Base-by-base conservation (phyloP, 2,888 invertebrate species). In the Tryphoninae sp. region DNA sequence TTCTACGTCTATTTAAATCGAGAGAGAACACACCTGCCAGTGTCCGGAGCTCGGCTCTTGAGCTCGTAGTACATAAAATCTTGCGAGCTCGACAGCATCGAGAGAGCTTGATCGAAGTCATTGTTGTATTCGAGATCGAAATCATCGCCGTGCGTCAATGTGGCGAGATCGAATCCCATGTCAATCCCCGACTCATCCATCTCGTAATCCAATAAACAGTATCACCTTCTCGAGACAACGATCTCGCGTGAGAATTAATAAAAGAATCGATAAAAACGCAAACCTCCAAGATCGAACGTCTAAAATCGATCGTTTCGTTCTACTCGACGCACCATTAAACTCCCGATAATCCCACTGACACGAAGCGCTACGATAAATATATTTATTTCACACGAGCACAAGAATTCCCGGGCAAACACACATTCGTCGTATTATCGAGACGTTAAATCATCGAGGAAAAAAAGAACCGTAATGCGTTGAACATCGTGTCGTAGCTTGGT, bases 141-240 rank as follows among this genome's bases (percentile, higher is more conserved):
- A 71, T 86, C 83, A 51, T 85, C 84, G 84, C 80, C 94, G 84
- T 93, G 92, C 84, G 94, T 92, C 86, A 94, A 92, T 84, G 94
- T 93, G 81, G 93, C 94, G 88, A 95, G 93, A 92, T 95, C 94
- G 89, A 94, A 95, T 83, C 93, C 94, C 93, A 95, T 93, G 88
- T 94, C 94, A 86, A 94, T 94, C 85, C 94, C 94, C 87, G 94
- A 94, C 91, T 94, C 94, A 92, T 94, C 94, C 94, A 94, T 94
- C 75, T 74, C 80, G 77, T 76, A 73, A 80, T 81, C 77, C 79
- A 73, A 76, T 61, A 65, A 23, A 42, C 23, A 53, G 45, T 26
- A 61, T 68, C 53, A 23, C 11, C 42, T 1, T 19, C 23, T 33
- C 53, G 68, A 49, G 45, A 42, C 16, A n/a, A 62, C 16, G 67